phyloP scores from a whole-genome alignment of 2,113 vertebrate species.

The Actenoides lindsayi region DNA sequence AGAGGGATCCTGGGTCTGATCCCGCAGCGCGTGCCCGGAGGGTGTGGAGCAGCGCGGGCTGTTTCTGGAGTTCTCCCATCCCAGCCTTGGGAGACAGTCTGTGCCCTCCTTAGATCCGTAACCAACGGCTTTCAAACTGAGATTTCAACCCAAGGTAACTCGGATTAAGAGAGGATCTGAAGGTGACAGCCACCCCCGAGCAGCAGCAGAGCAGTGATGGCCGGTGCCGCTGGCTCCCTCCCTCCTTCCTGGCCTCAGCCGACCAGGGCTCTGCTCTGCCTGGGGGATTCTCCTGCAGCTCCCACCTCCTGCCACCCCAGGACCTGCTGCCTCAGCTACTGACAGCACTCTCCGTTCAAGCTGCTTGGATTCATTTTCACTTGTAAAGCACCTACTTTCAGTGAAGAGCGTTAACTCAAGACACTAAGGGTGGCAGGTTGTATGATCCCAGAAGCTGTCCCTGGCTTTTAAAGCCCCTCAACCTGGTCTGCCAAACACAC shows the following conservation, averaged over 20 bases:
- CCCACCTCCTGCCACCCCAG: neutral
- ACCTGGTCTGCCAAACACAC: fast-evolving
- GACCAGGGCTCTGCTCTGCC: neutral
- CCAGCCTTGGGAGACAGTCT: neutral
- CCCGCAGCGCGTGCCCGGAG: fast-evolving
- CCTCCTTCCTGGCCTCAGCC: fast-evolving
- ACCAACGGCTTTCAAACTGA: neutral
- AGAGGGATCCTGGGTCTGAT: neutral
- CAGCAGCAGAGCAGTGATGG: neutral
- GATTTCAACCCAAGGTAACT: neutral
- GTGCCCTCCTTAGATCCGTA: neutral
- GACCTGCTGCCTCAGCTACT: neutral
- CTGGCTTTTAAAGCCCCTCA: neutral
- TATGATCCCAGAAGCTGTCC: neutral
- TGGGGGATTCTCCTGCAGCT: fast-evolving
- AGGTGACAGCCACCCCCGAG: neutral
- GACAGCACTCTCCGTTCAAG: neutral
- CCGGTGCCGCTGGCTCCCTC: neutral
- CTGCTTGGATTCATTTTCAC: neutral
- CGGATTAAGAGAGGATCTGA: neutral
- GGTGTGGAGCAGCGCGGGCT: fast-evolving
- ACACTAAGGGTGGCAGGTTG: neutral
- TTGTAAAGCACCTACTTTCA: neutral
- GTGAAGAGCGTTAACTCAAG: neutral
- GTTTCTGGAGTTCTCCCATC: neutral